These are phyloP conservation scores for Kryptolebias marmoratus DNA, from an alignment of 2,113 vertebrate genomes.

Conservation along the genomic window DNA sequence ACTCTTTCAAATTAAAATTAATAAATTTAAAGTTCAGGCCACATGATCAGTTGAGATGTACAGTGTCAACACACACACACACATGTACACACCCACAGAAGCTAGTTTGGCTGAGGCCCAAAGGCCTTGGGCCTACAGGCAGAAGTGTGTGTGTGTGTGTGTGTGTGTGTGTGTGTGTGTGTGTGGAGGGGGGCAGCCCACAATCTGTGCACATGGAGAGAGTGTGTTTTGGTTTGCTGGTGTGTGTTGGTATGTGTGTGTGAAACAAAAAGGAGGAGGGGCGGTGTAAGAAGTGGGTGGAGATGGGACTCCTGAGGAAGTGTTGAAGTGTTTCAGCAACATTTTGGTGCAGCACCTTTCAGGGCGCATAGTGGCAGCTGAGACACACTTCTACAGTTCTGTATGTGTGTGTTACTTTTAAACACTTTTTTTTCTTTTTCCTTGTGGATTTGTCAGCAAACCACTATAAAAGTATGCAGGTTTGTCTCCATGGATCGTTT, in stretches of 20 bases:
- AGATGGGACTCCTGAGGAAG: slow-evolving; percentile 76
- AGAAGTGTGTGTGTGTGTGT: not conserved
- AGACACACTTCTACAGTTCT: slow-evolving; percentile 15
- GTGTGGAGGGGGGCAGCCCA: slow-evolving; percentile 39
- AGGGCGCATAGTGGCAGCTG: slow-evolving; percentile 29
- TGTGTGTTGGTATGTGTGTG: not conserved
- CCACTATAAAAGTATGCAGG: slow-evolving; percentile 49
- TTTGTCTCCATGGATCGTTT: slow-evolving; percentile 38
- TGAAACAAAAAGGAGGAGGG: slow-evolving; percentile 56
- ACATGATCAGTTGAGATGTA: no score
- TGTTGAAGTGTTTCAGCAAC: slow-evolving; percentile 66
- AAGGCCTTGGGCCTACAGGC: slow-evolving; percentile 58
- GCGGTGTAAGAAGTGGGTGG: slow-evolving; percentile 75
- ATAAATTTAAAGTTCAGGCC: no score
- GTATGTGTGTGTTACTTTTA: slow-evolving; percentile 2
- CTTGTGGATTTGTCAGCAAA: slow-evolving; percentile 21
- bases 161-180: no score
- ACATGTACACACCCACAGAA: slow-evolving; percentile 13
- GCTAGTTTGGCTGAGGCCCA: not conserved
- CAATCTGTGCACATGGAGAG: slow-evolving; percentile 60
- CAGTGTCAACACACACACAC: not conserved
- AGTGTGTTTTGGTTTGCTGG: slow-evolving; percentile 40
- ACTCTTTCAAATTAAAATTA: no score
- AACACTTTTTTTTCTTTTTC: not conserved
- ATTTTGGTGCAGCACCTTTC: slow-evolving; percentile 55